These are phyloP conservation scores for Calliphora vicina DNA, from an alignment of 1,140 invertebrate genomes.

Conservation along the genomic window DNA sequence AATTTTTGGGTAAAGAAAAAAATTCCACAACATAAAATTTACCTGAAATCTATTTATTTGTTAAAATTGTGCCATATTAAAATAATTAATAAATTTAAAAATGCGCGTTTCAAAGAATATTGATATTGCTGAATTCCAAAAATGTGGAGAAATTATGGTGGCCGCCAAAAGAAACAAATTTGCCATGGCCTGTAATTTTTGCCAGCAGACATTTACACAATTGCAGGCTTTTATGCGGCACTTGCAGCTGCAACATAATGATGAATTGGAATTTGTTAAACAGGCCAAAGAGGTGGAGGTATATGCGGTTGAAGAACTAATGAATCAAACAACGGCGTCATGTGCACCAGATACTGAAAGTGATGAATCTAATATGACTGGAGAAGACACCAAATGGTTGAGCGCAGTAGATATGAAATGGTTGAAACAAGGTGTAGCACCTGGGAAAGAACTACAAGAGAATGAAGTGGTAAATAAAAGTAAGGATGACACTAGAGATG, in stretches of 20 bases:
- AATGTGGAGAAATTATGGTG: slow-evolving; percentile 54
- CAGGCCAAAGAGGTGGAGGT: not conserved
- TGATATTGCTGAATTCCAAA: slow-evolving; percentile 42
- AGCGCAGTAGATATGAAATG: slow-evolving; percentile 11
- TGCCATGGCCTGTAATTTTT: slow-evolving; percentile 49
- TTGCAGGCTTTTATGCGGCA: slow-evolving; percentile 48
- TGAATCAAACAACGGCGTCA: not conserved
- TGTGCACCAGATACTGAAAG: not conserved
- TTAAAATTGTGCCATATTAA: not conserved
- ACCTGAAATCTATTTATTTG: not conserved
- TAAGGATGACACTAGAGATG: not conserved
- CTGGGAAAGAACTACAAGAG: not conserved
- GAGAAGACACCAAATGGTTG: not conserved
- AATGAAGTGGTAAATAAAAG: not conserved
- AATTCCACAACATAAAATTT: not conserved
- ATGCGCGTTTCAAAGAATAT: not conserved
- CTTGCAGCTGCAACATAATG: slow-evolving; percentile 44
- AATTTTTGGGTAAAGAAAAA: not conserved
- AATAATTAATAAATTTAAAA: not conserved
- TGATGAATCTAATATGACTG: not conserved
- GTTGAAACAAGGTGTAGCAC: not conserved
- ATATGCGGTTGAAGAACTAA: slow-evolving; percentile 25
- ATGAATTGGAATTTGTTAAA: slow-evolving; percentile 42
- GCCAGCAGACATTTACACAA: slow-evolving; percentile 43
- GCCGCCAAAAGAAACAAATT: slow-evolving; percentile 47